A percentile compares a stretch with the other conserved stretches of the same genome.
Evolutionary conservation across 2,113 vertebrate genomes (phyloP).

Genomic region (Equus quagga): DNA sequence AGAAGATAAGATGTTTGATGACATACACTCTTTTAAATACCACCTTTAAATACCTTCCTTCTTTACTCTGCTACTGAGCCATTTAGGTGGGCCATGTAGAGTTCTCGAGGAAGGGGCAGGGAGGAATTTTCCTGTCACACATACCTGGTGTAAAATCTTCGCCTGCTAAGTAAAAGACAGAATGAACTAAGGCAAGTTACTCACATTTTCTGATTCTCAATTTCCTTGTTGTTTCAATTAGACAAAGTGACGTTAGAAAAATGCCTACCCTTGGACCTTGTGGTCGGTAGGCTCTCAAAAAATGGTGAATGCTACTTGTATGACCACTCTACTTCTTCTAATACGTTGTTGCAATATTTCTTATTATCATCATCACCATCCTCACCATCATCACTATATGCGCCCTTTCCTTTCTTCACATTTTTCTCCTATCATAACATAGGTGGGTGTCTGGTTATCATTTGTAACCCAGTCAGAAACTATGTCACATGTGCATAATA

Average conservation of each 20-base stretch:
- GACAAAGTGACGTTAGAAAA: conserved; percentile 2
- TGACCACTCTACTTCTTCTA: not conserved
- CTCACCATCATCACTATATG: not conserved
- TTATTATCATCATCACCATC: not conserved
- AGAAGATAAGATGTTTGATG: not conserved
- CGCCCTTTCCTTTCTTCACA: not conserved
- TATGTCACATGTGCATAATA: not conserved
- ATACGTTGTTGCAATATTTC: not conserved
- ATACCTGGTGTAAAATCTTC: not conserved
- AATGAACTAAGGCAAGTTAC: not conserved
- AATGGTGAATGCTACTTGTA: not conserved
- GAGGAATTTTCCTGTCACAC: conserved; percentile 20
- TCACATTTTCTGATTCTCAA: not conserved
- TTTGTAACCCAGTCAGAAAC: not conserved
- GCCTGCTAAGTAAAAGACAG: conserved; percentile 35
- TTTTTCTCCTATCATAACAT: not conserved
- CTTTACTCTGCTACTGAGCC: not conserved
- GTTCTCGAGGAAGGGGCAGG: not conserved
- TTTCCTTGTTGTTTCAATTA: conserved; percentile 44
- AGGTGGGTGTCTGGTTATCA: not conserved
- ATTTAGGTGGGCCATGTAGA: not conserved
- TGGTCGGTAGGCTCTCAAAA: not conserved
- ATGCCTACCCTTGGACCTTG: not conserved
- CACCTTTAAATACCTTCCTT: not conserved
- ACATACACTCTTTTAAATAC: not conserved